Evolutionary conservation across 2,797 vertebrate genomes (phyloP).

Genomic region (Naso thynnoides): DNA sequence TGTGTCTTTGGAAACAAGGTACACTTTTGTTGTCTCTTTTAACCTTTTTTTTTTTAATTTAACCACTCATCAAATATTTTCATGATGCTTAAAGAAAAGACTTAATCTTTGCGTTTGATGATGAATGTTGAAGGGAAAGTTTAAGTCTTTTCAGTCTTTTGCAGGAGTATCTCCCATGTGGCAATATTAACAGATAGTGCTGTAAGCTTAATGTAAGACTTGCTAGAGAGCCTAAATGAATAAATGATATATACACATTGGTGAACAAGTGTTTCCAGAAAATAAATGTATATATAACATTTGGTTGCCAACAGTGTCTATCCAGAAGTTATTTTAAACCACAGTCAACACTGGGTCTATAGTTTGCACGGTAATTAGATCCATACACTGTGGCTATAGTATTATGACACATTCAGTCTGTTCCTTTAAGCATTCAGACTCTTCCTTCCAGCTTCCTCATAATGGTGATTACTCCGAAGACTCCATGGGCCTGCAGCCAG

Average conservation of each 20-base stretch:
- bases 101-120: slow-evolving; percentile 23
- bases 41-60: neutral
- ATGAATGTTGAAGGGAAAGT: neutral
- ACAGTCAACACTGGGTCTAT: slow-evolving; percentile 3
- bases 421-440: slow-evolving; percentile 43
- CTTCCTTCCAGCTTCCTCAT: slow-evolving; percentile 40
- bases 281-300: slow-evolving; percentile 11
- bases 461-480: slow-evolving; percentile 70
- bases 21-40: slow-evolving; percentile 13
- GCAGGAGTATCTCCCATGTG: neutral
- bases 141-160: neutral
- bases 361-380: slow-evolving; percentile 14
- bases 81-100: neutral
- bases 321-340: slow-evolving; percentile 9
- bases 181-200: neutral
- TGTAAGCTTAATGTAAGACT: too few relatives aligned
- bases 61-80: slow-evolving; percentile 1
- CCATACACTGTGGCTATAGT: slow-evolving; percentile 10
- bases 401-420: slow-evolving; percentile 25
- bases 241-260: neutral
- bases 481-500: slow-evolving; percentile 63
- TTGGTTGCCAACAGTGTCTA: neutral
- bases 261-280: too few relatives aligned
- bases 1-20: slow-evolving; percentile 28
- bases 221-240: neutral